phyloP scores from a whole-genome alignment of 2,888 invertebrate species.

The Melinopterus prodromus region DNA sequence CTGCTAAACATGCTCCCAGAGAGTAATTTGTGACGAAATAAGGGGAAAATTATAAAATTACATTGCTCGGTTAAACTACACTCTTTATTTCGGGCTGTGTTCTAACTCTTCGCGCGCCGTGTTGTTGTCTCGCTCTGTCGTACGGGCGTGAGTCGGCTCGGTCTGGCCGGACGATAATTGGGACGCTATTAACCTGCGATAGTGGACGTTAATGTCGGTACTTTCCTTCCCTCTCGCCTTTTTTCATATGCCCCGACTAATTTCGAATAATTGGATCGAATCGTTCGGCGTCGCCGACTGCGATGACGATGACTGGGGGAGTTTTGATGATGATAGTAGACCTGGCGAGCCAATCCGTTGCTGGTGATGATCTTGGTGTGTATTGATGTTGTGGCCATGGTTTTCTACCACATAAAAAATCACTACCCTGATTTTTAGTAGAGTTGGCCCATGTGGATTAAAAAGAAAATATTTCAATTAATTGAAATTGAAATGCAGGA shows the following conservation, averaged over 20 bases:
- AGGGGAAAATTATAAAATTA: conserved; percentile 65
- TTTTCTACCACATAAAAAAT: no score
- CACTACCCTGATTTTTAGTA: no score
- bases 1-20: conserved; percentile 60
- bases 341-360: neutral
- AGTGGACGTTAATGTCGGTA: conserved; percentile 22
- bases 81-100: conserved; percentile 58
- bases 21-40: conserved; percentile 64
- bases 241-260: conserved; percentile 21
- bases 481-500: no score
- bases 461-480: no score
- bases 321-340: neutral
- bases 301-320: no score
- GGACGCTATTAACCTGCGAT: conserved; percentile 26
- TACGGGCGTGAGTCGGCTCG: conserved; percentile 10
- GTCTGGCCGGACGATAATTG: conserved; percentile 26
- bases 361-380: no score
- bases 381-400: no score
- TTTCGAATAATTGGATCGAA: conserved; percentile 21
- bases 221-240: conserved; percentile 20
- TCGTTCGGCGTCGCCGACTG: neutral
- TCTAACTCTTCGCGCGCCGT: conserved; percentile 42
- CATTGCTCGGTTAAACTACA: conserved; percentile 62
- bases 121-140: conserved; percentile 23
- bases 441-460: no score